Conservation (phyloP, 2,888 invertebrate genomes). For the Odontocolon sp. region DNA sequence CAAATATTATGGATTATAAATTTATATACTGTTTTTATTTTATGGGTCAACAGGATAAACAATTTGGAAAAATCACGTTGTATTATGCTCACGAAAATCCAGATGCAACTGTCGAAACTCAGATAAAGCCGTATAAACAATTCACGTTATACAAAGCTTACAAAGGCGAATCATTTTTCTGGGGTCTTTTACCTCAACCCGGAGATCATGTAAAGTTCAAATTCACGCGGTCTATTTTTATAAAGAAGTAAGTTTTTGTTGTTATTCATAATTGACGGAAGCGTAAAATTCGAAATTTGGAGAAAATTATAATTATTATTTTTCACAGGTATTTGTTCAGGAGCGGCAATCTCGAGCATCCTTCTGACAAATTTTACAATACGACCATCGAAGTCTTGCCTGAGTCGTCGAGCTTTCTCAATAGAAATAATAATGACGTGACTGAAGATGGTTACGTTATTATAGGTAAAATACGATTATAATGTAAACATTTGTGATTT, state of each 20-base stretch:
- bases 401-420: conserved; percentile 79
- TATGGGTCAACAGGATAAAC: conserved; percentile 91
- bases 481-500: neutral
- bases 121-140: conserved; percentile 90
- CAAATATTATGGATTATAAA: conserved; percentile 1
- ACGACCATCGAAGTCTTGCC: conserved; percentile 92
- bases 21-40: conserved; percentile 4
- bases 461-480: conserved; percentile 85
- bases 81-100: conserved; percentile 92
- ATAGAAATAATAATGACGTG: conserved; percentile 83
- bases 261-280: too few species aligned
- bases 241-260: conserved; percentile 86
- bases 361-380: conserved; percentile 93
- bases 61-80: conserved; percentile 91
- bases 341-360: conserved; percentile 95
- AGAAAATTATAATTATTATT: conserved; percentile 27
- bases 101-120: conserved; percentile 86
- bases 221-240: conserved; percentile 87
- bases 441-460: conserved; percentile 87
- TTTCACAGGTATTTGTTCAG: conserved; percentile 88
- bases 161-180: conserved; percentile 93
- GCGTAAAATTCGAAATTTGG: too few species aligned
- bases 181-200: conserved; percentile 93
- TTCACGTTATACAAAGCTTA: conserved; percentile 92
- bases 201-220: conserved; percentile 91